These are phyloP conservation scores for Nebria ingens DNA, from an alignment of 1,140 invertebrate genomes.

Conservation along the genomic window DNA sequence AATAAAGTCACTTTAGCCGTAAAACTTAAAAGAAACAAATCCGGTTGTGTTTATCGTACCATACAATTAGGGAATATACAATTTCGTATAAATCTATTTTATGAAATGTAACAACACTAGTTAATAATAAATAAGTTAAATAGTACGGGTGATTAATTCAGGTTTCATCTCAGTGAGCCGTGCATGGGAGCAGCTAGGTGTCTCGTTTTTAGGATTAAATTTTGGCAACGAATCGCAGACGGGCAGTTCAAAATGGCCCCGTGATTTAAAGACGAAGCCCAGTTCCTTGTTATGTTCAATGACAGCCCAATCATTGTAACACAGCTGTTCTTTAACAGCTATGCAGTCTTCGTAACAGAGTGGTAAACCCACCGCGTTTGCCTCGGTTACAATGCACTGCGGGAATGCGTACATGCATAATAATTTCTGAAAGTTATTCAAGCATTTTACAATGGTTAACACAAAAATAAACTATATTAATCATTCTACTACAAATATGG, in stretches of 20 bases:
- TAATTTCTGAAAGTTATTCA: slow-evolving; percentile 49
- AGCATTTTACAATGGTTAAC: not conserved
- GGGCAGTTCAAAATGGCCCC: slow-evolving; percentile 79
- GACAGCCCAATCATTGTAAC: slow-evolving; percentile 84
- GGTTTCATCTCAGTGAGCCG: slow-evolving; percentile 71
- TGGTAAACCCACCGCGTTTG: slow-evolving; percentile 47
- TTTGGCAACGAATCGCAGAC: slow-evolving; percentile 71
- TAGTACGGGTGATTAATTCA: slow-evolving; percentile 60
- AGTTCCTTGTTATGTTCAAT: slow-evolving; percentile 80
- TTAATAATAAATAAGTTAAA: slow-evolving; percentile 11
- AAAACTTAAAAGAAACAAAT: too few species aligned
- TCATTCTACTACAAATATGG: not conserved
- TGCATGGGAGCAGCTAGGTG: slow-evolving; percentile 65
- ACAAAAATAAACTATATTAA: not conserved
- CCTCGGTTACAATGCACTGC: slow-evolving; percentile 58
- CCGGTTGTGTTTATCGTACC: too few species aligned
- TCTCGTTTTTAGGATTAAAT: slow-evolving; percentile 39
- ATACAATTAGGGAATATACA: too few species aligned
- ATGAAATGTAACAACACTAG: too few species aligned
- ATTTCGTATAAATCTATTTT: too few species aligned
- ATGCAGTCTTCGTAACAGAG: slow-evolving; percentile 88
- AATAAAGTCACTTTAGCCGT: too few species aligned
- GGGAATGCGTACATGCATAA: slow-evolving; percentile 89
- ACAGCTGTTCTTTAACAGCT: slow-evolving; percentile 80
- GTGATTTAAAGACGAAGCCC: slow-evolving; percentile 64